Evolutionary conservation across 1,140 invertebrate genomes (phyloP), one percentile per base, ranked within the genome.

Genomic region (Achatina immaculata): DNA sequence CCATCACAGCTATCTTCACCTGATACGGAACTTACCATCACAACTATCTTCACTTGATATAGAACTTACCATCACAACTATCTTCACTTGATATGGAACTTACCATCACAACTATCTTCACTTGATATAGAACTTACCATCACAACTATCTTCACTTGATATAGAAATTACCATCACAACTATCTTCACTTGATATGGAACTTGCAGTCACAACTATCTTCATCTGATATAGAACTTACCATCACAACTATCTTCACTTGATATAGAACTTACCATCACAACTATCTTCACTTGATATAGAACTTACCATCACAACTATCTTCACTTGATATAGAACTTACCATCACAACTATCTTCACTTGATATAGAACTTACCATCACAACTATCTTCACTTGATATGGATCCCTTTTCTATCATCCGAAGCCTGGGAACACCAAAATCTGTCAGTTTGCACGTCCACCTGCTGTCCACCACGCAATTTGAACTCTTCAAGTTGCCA

Each of bases 401-500:
- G 24, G 78, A 58, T n/a, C 81, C 76, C 31, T 84, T 84, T n/a
- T 85, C 85, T 48, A 80, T 78, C 0, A 68, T 45, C 43, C 88
- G 77, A 24, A 89, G 79, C 31, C 71, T 82, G 2, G 96, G 95
- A 36, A 99, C 93, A 75, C 97, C 97, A 92, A 98, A 99, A 93
- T 98, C 97, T 24, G 96, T 96, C 66, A 99, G 94, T 93, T 97
- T 94, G 45, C 98, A 94, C 90, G 98, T 96, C 97, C 97, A 99
- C 68, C 97, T 94, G 85, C 96, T 96, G 76, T 96, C 98, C 62
- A 98, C 96, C 68, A 98, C 95, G 85, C 93, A 93, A 93, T 99
- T 99, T 82, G 97, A 97, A 83, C 96, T 97, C 92, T 99, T 99
- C 85, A 99, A 94, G 94, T 98, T 98, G 85, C 97, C 97, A 92